These are phyloP conservation scores for Drosophila neocordata DNA, from an alignment of 1,140 invertebrate species.

Conservation along the genomic window DNA sequence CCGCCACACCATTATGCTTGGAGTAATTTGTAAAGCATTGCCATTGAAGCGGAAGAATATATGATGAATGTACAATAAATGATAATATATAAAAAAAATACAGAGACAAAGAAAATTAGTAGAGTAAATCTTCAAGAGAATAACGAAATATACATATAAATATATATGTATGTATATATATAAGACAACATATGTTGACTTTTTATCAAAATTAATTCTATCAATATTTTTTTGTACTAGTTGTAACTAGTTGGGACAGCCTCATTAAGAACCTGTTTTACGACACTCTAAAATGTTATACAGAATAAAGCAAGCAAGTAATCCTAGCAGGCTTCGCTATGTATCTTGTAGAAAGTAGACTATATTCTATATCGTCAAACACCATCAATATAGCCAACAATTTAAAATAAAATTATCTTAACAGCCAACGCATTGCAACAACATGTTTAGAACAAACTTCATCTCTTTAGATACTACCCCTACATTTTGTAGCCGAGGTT, in stretches of 20 bases:
- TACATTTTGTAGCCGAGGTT: too few species aligned
- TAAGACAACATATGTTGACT: neutral
- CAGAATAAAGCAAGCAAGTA: too few species aligned
- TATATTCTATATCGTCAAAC: too few species aligned
- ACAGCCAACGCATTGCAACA: too few species aligned
- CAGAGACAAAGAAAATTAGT: conserved; percentile 5
- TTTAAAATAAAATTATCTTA: too few species aligned
- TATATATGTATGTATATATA: neutral
- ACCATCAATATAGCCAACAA: too few species aligned
- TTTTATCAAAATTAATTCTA: neutral
- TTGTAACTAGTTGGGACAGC: neutral
- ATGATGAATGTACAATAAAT: conserved; percentile 56
- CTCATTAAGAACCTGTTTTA: neutral
- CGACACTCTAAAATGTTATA: too few species aligned
- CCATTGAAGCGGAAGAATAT: conserved; percentile 70
- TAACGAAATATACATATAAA: neutral
- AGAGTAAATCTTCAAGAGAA: conserved; percentile 15
- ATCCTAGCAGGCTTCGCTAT: too few species aligned
- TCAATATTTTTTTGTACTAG: neutral
- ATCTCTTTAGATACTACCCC: too few species aligned
- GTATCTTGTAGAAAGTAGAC: too few species aligned
- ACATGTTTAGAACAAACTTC: too few species aligned
- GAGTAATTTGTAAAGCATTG: conserved; percentile 62
- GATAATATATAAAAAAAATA: conserved; percentile 57
- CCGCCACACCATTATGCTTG: conserved; percentile 6